phyloP scores from a whole-genome alignment of 2,888 invertebrate species.

The Brenthis hecate region DNA sequence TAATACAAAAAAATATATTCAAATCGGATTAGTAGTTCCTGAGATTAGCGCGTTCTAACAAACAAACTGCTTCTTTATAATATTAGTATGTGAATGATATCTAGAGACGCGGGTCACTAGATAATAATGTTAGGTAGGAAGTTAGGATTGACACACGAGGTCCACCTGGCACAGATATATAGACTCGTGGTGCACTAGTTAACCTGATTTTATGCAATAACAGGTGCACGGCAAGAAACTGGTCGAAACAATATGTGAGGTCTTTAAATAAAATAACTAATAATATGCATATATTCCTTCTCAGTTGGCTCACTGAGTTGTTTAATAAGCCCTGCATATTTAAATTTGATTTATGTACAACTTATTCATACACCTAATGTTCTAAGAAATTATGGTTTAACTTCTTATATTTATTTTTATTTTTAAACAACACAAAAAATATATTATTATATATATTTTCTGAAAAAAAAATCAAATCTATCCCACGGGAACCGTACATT shows the following conservation, averaged over 20 bases:
- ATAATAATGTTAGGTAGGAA: too few species aligned
- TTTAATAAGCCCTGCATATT: slow-evolving; percentile 8
- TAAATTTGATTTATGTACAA: neutral
- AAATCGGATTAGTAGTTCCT: too few species aligned
- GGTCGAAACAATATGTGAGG: slow-evolving; percentile 28
- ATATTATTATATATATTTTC: too few species aligned
- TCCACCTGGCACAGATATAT: slow-evolving; percentile 30
- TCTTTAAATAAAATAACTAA: slow-evolving; percentile 16
- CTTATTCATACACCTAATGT: slow-evolving; percentile 1
- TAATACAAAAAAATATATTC: too few species aligned
- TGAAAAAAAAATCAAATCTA: too few species aligned
- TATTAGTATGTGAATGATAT: too few species aligned
- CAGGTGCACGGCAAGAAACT: slow-evolving; percentile 27
- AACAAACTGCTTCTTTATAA: too few species aligned
- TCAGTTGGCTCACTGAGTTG: slow-evolving; percentile 11
- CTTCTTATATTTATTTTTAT: neutral
- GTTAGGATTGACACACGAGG: slow-evolving; percentile 21
- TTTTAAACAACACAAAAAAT: too few species aligned
- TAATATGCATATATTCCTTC: slow-evolving; percentile 10
- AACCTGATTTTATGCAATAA: slow-evolving; percentile 29
- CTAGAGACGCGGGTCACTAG: too few species aligned
- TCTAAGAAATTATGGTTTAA: neutral
- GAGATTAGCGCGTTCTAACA: too few species aligned
- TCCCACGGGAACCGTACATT: too few species aligned
- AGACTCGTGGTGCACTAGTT: slow-evolving; percentile 26